Conservation (phyloP, 2,888 invertebrate species). For the Chymomyza procnemis region DNA sequence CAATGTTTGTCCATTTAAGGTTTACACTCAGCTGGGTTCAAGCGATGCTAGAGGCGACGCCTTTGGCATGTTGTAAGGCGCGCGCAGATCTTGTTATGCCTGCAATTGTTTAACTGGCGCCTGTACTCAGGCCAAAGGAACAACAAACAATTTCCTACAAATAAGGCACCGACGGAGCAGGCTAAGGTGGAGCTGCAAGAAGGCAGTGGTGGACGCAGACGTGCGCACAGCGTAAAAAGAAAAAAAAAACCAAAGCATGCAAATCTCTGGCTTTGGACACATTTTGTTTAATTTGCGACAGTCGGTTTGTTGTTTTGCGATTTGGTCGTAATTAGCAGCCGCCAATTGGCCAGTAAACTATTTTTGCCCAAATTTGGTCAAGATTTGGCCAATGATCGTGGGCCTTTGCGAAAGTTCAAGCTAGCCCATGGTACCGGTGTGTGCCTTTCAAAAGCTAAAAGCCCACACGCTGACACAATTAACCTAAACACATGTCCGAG, state of each 20-base stretch:
- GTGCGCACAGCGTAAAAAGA: conserved; percentile 33
- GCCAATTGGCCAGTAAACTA: conserved; percentile 45
- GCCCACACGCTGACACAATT: conserved; percentile 73
- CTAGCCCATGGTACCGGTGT: not conserved
- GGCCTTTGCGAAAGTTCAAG: conserved; percentile 66
- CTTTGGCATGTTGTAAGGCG: conserved; percentile 17
- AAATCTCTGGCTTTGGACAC: conserved; percentile 64
- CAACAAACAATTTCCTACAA: conserved; percentile 75
- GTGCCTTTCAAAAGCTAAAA: conserved; percentile 57
- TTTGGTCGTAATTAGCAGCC: conserved; percentile 68
- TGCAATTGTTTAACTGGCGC: conserved; percentile 28
- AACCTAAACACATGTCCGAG: conserved; percentile 72
- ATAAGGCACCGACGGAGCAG: conserved; percentile 71
- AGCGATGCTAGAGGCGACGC: not conserved
- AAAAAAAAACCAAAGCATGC: conserved; percentile 19
- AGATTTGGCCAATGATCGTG: conserved; percentile 16
- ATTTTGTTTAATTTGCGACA: conserved; percentile 16
- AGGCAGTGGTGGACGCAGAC: conserved; percentile 28
- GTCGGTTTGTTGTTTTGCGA: conserved; percentile 12
- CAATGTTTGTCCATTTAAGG: conserved; percentile 56
- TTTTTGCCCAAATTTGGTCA: conserved; percentile 54
- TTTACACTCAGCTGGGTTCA: conserved; percentile 24
- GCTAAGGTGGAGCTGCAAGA: not conserved
- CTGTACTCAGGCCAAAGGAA: conserved; percentile 23
- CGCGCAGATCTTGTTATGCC: conserved; percentile 9